Evolutionary conservation across 2,113 vertebrate species (phyloP).

Genomic region (Blennius ocellaris): DNA sequence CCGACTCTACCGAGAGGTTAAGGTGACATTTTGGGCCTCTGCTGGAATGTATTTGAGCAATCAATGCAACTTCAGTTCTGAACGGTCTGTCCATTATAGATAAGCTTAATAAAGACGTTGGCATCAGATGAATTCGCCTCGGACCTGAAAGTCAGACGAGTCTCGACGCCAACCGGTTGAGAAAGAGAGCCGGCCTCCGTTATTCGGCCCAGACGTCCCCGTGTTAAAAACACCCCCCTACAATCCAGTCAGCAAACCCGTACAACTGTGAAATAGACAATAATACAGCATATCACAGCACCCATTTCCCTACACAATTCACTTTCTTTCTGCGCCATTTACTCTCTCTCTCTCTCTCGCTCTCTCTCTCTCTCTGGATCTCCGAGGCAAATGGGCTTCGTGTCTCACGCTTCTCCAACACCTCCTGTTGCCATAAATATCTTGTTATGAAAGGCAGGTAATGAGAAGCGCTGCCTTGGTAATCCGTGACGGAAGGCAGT

Average conservation of each 20-base stretch:
- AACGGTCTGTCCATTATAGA: too few relatives aligned
- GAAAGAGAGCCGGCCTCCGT: conserved; percentile 9
- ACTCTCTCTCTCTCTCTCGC: conserved; percentile 23
- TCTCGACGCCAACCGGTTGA: conserved; percentile 5
- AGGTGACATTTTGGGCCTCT: too few relatives aligned
- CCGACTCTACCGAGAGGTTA: too few relatives aligned
- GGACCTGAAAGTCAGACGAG: conserved; percentile 4
- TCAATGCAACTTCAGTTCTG: too few relatives aligned
- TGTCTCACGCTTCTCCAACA: conserved; percentile 58
- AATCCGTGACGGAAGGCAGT: conserved; percentile 67
- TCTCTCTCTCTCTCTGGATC: conserved; percentile 23
- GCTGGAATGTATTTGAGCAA: too few relatives aligned
- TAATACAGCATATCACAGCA: conserved; percentile 70
- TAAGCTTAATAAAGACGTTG: too few relatives aligned
- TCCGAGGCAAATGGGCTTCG: conserved; percentile 68
- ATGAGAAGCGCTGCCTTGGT: conserved; percentile 71
- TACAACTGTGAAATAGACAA: conserved; percentile 77
- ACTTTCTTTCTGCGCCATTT: conserved; percentile 73
- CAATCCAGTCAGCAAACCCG: conserved; percentile 73
- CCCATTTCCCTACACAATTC: conserved; percentile 71
- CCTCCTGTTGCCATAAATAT: conserved; percentile 77
- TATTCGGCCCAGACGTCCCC: conserved; percentile 35
- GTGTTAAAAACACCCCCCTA: conserved; percentile 50
- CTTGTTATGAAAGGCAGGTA: conserved; percentile 78
- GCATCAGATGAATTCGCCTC: background rate